Evolutionary conservation across 1,140 invertebrate species (phyloP).

Genomic region (Drosophila sechellia): DNA sequence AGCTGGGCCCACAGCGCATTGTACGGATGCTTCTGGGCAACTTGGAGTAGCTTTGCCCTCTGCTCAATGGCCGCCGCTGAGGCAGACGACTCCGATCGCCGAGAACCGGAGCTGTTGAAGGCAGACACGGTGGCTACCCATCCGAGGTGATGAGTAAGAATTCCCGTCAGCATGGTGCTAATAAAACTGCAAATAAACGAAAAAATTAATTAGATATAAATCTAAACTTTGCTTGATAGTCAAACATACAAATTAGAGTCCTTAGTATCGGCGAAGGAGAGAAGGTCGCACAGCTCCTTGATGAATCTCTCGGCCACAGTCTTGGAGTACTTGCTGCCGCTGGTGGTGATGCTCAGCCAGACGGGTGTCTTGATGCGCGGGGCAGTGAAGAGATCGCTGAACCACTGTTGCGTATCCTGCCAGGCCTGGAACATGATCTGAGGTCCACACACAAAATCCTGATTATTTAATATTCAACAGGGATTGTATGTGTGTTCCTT

Average conservation of each 20-base stretch:
- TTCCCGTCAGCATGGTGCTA: slow-evolving; percentile 93
- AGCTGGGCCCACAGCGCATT: slow-evolving; percentile 95
- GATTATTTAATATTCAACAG: background rate
- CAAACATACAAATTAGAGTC: slow-evolving; percentile 92
- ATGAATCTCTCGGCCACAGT: slow-evolving; percentile 86
- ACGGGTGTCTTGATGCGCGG: slow-evolving; percentile 88
- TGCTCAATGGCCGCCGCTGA: slow-evolving; percentile 77
- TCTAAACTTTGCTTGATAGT: background rate
- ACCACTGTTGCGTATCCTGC: slow-evolving; percentile 85
- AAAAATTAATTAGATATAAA: background rate
- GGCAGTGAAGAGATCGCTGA: slow-evolving; percentile 89
- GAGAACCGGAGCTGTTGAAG: slow-evolving; percentile 64
- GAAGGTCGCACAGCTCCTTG: slow-evolving; percentile 87
- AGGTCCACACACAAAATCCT: background rate
- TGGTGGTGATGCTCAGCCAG: slow-evolving; percentile 88
- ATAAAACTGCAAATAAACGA: slow-evolving; percentile 90
- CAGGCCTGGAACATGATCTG: slow-evolving; percentile 87
- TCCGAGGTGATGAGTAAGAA: slow-evolving; percentile 94
- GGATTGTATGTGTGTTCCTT: background rate
- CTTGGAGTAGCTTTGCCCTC: slow-evolving; percentile 73
- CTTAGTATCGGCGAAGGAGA: slow-evolving; percentile 89
- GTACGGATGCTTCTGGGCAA: slow-evolving; percentile 86
- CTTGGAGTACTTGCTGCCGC: slow-evolving; percentile 84
- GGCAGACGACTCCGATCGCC: slow-evolving; percentile 48
- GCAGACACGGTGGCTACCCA: slow-evolving; percentile 92